Evolutionary conservation across 2,888 invertebrate species (phyloP).

Genomic region (Cepaea hortensis): DNA sequence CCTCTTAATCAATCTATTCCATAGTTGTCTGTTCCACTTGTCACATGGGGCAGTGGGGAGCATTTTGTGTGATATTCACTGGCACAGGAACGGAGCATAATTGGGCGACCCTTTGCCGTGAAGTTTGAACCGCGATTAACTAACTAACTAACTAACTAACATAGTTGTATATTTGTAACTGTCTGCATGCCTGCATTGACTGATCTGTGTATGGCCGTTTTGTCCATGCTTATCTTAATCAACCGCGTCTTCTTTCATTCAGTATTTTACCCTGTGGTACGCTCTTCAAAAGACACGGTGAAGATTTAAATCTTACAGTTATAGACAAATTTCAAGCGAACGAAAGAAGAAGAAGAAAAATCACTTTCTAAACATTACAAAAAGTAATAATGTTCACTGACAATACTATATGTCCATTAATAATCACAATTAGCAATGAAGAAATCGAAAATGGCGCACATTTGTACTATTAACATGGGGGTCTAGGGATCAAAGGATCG

Average conservation of each 20-base stretch:
- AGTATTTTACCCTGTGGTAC: slow-evolving; percentile 21
- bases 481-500: no score
- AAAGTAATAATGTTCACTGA: background rate
- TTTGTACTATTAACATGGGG: no score
- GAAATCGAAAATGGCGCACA: no score
- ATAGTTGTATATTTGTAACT: background rate
- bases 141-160: slow-evolving; percentile 38
- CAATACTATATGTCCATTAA: no score
- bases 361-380: background rate
- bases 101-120: no score
- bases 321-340: no score
- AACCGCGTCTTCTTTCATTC: slow-evolving; percentile 13
- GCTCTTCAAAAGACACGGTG: background rate
- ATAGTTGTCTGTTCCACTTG: background rate
- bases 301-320: no score
- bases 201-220: background rate
- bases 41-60: no score
- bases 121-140: background rate
- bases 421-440: no score
- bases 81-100: no score
- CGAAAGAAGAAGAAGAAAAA: background rate
- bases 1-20: no score
- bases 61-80: no score
- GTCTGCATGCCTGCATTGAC: background rate
- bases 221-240: slow-evolving; percentile 29